These are phyloP conservation scores for Rhogogaster chlorosoma DNA, from an alignment of 2,888 invertebrate species.

Conservation along the genomic window DNA sequence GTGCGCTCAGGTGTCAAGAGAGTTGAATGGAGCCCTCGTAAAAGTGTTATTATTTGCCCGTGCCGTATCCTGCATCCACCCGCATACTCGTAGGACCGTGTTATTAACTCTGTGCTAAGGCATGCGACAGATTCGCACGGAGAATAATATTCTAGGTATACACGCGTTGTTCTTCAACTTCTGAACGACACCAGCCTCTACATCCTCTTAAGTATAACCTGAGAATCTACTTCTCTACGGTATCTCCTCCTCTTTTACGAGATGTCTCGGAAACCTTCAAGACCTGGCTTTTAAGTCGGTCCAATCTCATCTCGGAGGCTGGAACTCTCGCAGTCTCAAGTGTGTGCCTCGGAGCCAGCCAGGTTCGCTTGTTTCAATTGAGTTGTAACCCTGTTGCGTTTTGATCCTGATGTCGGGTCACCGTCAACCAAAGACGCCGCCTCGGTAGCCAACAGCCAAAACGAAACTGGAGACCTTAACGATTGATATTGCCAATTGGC, in stretches of 20 bases:
- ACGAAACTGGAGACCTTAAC: slow-evolving; percentile 13
- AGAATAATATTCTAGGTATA: slow-evolving; percentile 18
- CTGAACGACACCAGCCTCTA: not conserved
- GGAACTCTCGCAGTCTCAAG: slow-evolving; percentile 33
- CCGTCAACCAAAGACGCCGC: slow-evolving; percentile 11
- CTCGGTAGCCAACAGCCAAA: slow-evolving; percentile 5
- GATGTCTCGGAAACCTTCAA: slow-evolving; percentile 1
- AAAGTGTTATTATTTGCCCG: slow-evolving; percentile 57
- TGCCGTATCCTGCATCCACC: slow-evolving; percentile 47
- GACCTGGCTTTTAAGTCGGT: slow-evolving; percentile 20
- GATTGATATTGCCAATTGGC: slow-evolving; percentile 41
- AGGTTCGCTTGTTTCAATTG: slow-evolving; percentile 34
- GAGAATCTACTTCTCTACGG: not conserved
- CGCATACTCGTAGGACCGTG: slow-evolving; percentile 45
- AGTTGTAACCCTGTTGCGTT: slow-evolving; percentile 44
- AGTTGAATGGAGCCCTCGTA: slow-evolving; percentile 56
- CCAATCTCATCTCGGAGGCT: slow-evolving; percentile 44
- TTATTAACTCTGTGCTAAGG: slow-evolving; percentile 43
- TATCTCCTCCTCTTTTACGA: slow-evolving; percentile 27
- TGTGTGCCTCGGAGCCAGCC: slow-evolving; percentile 18
- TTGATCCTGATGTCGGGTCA: slow-evolving; percentile 37
- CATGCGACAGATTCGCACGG: slow-evolving; percentile 35
- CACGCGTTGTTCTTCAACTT: slow-evolving; percentile 25
- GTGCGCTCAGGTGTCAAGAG: slow-evolving; percentile 58
- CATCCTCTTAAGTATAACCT: not conserved